A percentile compares a stretch with the other conserved stretches of the same genome.
Evolutionary conservation across 2,113 vertebrate genomes (phyloP).

Genomic region (Mirounga angustirostris): DNA sequence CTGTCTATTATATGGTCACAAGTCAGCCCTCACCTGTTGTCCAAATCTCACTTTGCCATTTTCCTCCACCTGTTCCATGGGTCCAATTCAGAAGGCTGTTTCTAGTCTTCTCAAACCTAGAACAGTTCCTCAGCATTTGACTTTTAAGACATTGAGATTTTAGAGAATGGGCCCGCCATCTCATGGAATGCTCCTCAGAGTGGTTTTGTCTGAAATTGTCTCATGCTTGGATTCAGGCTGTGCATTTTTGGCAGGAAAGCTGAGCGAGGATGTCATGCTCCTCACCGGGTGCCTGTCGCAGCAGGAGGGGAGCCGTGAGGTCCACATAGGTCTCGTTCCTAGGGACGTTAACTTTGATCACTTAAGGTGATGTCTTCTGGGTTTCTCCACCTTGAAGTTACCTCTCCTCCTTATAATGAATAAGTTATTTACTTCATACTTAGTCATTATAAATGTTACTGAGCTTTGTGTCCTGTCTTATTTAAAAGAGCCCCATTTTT

Average conservation of each 20-base stretch:
- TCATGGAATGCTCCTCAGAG: neutral
- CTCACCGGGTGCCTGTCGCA: fast-evolving
- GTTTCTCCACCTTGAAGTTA: neutral
- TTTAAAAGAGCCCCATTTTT: neutral
- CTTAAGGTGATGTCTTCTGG: neutral
- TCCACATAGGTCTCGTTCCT: neutral
- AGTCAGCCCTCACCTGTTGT: neutral
- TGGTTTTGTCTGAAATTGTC: too few species aligned
- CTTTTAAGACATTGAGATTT: neutral
- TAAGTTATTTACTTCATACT: neutral
- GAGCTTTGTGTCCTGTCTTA: neutral
- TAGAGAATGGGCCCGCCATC: neutral
- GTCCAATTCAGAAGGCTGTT: neutral
- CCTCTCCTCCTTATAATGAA: neutral
- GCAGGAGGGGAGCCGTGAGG: fast-evolving
- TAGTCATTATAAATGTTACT: neutral
- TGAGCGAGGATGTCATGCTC: fast-evolving
- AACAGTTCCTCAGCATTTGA: neutral
- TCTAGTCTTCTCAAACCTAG: neutral
- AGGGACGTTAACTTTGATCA: neutral
- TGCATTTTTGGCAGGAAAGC: neutral
- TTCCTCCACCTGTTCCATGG: neutral
- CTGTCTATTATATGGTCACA: conserved; percentile 1
- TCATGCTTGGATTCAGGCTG: neutral
- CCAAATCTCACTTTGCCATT: neutral